A percentile compares a stretch with the other conserved stretches of the same genome.
Conservation (phyloP, 2,888 invertebrate species). For the Sturmia bella region DNA sequence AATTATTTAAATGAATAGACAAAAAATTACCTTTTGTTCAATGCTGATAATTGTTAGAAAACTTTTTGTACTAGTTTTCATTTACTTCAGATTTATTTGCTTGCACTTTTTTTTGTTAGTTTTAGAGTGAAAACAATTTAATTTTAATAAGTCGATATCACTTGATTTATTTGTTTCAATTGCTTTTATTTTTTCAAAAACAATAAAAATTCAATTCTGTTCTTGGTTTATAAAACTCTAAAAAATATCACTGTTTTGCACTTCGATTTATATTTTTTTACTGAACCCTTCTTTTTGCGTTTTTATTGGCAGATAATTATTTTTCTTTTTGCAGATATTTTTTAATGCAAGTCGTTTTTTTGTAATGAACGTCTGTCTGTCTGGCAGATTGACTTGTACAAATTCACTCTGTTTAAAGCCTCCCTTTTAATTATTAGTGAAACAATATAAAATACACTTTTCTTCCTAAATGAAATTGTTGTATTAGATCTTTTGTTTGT, state of each 20-base stretch:
- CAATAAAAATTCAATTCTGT: slow-evolving; percentile 35
- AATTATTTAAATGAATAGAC: slow-evolving; percentile 20
- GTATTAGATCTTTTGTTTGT: slow-evolving; percentile 2
- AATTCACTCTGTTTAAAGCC: slow-evolving; percentile 25
- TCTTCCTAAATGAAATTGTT: slow-evolving; percentile 17
- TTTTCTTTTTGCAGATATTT: slow-evolving; percentile 24
- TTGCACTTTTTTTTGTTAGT: slow-evolving; percentile 27
- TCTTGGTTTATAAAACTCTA: slow-evolving; percentile 34
- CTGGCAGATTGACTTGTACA: slow-evolving; percentile 40
- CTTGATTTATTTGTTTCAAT: slow-evolving; percentile 44
- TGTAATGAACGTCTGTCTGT: slow-evolving; percentile 51
- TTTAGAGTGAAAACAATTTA: slow-evolving; percentile 37
- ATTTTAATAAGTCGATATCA: slow-evolving; percentile 52
- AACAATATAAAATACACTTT: slow-evolving; percentile 29
- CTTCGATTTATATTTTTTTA: slow-evolving; percentile 30
- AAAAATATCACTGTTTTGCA: slow-evolving; percentile 65
- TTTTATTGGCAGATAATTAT: slow-evolving; percentile 38
- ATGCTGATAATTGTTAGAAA: slow-evolving; percentile 1
- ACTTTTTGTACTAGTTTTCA: slow-evolving; percentile 10
- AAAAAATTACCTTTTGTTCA: slow-evolving; percentile 52
- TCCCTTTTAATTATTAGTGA: slow-evolving; percentile 28
- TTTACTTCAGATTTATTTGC: slow-evolving; percentile 14
- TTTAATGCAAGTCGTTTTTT: slow-evolving; percentile 24
- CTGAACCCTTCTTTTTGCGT: not conserved
- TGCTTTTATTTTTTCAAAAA: slow-evolving; percentile 38